Evolutionary conservation across 2,113 vertebrate genomes (phyloP), one percentile per base, ranked within the genome.

Genomic region (Tringa solitaria): DNA sequence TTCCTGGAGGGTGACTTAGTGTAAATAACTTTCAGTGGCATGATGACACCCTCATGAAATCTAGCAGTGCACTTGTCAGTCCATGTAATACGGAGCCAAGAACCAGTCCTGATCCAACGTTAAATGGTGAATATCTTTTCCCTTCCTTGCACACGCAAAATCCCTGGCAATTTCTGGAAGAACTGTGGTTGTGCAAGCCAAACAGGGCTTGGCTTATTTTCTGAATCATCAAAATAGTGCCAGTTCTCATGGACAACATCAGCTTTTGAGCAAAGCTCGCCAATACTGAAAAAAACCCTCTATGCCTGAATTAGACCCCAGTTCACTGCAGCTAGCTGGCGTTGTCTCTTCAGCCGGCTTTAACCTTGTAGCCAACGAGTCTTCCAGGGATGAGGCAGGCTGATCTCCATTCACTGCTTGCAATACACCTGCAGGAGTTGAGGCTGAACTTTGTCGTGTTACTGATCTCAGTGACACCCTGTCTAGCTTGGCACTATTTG

Each of bases 1-100:
- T 94, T 96, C 82, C 92, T 90, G 72, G 32, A 89, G 74, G 87
- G 79, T 97, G 95, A 94, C 43, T 83, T 81, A 65, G 41, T 80
- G 80, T 93, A 93, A 94, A 79, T 63, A 96, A 82, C n/a, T 93
- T 93, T 21, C 81, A 69, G 72, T 83, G 89, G 63, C 68, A 82
- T 68, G 83, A 97, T 76, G 88, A 95, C 80, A 91, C 65, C 26
- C 54, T 92, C 81, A 20, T 68, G 84, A 95, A 93, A 90, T 86
- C 78, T 33, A 96, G 87, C 84, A 83, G 60, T 18, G 18, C 32
- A 33, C 57, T 95, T 68, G 70, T 69, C 4, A 12, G 75, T 21
- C 60, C 17, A 11, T 5, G 33, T 86, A 91, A 76, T 3, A 30
- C 2, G 1, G 51, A 86, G 54, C 84, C 56, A 93, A 92, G 60